Conservation (phyloP, 37 sponge, comb jelly and placozoan species). For the Lycopodina hypogea region DNA sequence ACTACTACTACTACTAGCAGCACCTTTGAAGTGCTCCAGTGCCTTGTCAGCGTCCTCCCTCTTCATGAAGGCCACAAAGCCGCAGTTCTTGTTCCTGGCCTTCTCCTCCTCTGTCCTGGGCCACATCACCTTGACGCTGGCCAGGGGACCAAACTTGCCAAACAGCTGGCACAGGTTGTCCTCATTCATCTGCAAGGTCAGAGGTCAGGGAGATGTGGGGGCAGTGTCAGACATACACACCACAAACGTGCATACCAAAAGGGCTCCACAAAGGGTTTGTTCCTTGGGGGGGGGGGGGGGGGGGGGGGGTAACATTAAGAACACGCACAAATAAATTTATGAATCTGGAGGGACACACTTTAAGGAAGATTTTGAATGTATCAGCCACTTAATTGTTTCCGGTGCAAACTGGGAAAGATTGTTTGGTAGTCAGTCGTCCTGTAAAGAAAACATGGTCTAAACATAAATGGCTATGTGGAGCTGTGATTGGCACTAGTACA, state of each 20-base stretch:
- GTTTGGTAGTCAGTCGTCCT: too few relatives aligned
- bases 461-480: too few relatives aligned
- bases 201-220: neutral
- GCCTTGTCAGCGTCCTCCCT: conserved; percentile 85
- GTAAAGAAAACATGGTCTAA: too few relatives aligned
- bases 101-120: conserved; percentile 97
- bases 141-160: conserved; percentile 96
- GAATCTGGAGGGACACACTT: too few relatives aligned
- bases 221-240: neutral
- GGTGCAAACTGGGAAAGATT: too few relatives aligned
- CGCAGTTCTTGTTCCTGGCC: conserved; percentile 89
- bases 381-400: too few relatives aligned
- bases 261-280: neutral
- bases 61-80: conserved; percentile 99
- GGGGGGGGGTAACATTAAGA: too few relatives aligned
- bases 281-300: too few relatives aligned
- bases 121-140: conserved; percentile 99
- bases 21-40: conserved; percentile 81
- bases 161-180: conserved; percentile 94
- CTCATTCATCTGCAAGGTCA: conserved; percentile 84
- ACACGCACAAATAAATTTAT: too few relatives aligned
- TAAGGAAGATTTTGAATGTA: too few relatives aligned
- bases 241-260: neutral
- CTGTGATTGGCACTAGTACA: too few relatives aligned
- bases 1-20: neutral